Evolutionary conservation across 1,140 invertebrate species (phyloP), one percentile per base, ranked within the genome.

Genomic region (Drosophila serrata): DNA sequence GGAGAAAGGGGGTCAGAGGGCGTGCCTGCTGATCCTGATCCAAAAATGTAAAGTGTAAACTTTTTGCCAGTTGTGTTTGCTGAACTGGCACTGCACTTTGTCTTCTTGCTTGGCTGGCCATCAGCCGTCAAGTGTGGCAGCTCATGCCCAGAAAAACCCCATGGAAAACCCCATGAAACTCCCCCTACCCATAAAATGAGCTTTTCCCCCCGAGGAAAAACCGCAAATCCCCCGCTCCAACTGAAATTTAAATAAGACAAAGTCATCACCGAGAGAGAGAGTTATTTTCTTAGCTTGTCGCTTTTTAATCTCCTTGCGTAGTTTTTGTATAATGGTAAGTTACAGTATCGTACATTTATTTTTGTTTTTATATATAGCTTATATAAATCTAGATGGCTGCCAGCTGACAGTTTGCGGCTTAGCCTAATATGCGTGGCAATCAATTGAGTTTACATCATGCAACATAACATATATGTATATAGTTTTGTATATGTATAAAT

Each of bases 1-100:
- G 9, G 12, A 35, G 13, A 45, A 17, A 15, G 45, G 57, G 65
- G 51, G 56, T 62, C 31, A 19, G 6, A 17, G 11, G 37, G 58
- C 35, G 48, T 24, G 39, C 53, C 53, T 37, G 45, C 39, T 29
- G 59, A 57, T 61, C 62, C 60, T 31, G 46, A 75, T 59, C 72
- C 75, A 56, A 79, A 64, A 84, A 73, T 82, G 65, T 82, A 82
- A 70, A 79, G 61, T 82, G 84, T 86, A 88, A 81, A 75, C 67
- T 87, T 88, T 88, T 70, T 82, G 79, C 76, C 79, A 79, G 82
- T 75, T 79, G 69, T 82, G 69, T 79, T 76, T 82, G 64, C 58
- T 67, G 60, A 59, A 57, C 53, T 64, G 53, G 43, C 58, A 60
- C n/a, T 77, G 57, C 63, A 72, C 67, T 79, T 60, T 78, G 76